Evolutionary conservation across 53 echinoderm and acorn worm genomes (phyloP).

Genomic region (Stichopus horrens): DNA sequence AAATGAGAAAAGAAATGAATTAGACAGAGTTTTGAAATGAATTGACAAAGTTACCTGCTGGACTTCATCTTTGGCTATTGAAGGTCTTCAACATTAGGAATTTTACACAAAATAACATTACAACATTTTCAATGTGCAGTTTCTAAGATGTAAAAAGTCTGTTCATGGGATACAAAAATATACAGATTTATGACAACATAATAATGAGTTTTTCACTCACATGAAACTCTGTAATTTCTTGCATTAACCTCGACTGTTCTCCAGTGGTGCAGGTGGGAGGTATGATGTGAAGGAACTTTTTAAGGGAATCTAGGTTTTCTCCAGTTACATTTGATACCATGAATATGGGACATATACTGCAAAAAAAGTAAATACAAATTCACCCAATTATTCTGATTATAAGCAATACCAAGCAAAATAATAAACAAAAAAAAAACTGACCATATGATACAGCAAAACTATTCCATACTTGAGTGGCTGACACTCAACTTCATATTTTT

Average conservation of each 20-base stretch:
- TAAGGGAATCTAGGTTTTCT: constrained; percentile 76
- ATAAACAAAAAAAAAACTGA: not conserved
- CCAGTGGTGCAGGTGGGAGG: constrained; percentile 78
- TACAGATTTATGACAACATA: not conserved
- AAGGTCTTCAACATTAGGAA: not conserved
- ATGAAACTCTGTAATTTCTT: constrained; percentile 92
- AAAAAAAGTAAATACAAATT: not conserved
- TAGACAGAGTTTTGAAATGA: no score
- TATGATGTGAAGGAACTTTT: constrained; percentile 90
- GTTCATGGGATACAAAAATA: not conserved
- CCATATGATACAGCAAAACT: no score
- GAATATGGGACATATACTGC: constrained; percentile 96
- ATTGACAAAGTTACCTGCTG: no score
- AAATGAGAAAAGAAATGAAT: no score
- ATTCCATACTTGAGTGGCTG: no score
- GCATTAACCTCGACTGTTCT: constrained; percentile 84
- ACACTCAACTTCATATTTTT: no score
- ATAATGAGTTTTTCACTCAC: constrained; percentile 33
- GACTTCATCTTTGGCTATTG: no score
- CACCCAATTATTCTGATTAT: not conserved
- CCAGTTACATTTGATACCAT: constrained; percentile 91
- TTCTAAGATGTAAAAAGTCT: not conserved
- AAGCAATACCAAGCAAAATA: not conserved
- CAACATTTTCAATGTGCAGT: not conserved
- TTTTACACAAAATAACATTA: not conserved